Conservation (phyloP, 2,113 vertebrate species). For the Notothenia rossii region DNA sequence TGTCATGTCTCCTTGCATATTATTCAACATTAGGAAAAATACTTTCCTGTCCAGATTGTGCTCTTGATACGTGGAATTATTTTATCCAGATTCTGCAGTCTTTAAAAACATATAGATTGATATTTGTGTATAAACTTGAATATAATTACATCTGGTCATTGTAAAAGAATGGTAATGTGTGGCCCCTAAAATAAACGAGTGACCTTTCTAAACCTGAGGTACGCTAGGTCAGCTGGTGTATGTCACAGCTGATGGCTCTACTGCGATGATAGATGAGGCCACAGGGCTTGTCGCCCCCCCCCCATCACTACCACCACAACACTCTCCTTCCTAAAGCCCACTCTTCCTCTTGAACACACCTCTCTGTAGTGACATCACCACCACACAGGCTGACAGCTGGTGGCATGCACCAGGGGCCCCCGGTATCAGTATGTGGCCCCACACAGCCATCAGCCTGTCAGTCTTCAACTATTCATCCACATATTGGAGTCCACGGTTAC, state of each 20-base stretch:
- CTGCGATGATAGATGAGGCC: constrained; percentile 69
- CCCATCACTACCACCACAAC: neutral
- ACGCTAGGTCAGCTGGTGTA: constrained; percentile 65
- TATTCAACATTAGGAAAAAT: constrained; percentile 58
- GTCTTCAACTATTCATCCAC: constrained; percentile 25
- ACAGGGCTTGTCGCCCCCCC: constrained; percentile 31
- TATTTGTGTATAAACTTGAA: neutral
- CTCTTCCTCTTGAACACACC: constrained; percentile 19
- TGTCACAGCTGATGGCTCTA: constrained; percentile 73
- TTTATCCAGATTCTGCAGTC: neutral
- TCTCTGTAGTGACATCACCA: constrained; percentile 62
- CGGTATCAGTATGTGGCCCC: constrained; percentile 43
- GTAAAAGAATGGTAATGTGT: neutral
- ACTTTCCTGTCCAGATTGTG: constrained; percentile 16
- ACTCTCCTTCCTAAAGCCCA: constrained; percentile 18
- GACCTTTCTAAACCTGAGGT: constrained; percentile 8
- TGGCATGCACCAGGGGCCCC: constrained; percentile 38
- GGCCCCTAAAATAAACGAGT: neutral
- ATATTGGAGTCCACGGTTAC: constrained; percentile 31
- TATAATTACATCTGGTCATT: neutral
- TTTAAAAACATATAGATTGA: neutral
- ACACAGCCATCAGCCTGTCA: constrained; percentile 34
- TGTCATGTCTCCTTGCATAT: constrained; percentile 48
- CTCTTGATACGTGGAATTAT: constrained; percentile 6
- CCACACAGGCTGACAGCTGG: constrained; percentile 49